phyloP scores from a whole-genome alignment of 2,797 vertebrate genomes.

The Champsocephalus gunnari region DNA sequence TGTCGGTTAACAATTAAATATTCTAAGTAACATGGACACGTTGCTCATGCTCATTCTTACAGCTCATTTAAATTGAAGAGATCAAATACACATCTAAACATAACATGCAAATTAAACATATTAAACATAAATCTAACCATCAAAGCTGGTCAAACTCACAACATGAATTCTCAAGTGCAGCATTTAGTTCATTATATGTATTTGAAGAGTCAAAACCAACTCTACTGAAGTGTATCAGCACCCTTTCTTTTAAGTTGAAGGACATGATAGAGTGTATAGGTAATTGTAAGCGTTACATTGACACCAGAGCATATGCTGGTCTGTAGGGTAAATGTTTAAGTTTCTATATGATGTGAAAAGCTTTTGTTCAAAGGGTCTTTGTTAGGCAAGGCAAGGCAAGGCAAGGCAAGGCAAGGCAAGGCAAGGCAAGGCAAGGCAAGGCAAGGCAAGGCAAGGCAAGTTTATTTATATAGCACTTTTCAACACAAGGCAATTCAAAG shows the following conservation, averaged over 20 bases:
- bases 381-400: too few species aligned
- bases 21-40: background rate
- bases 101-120: background rate
- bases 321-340: too few species aligned
- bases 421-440: too few species aligned
- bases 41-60: slow-evolving; percentile 5
- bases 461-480: too few species aligned
- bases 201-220: background rate
- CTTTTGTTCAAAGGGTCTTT: background rate
- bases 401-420: too few species aligned
- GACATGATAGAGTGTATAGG: background rate
- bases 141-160: background rate
- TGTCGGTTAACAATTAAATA: background rate
- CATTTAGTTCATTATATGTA: background rate
- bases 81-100: background rate
- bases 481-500: too few species aligned
- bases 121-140: background rate
- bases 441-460: too few species aligned
- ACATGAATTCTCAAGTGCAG: background rate
- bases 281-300: background rate
- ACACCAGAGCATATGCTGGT: background rate
- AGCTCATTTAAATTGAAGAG: slow-evolving; percentile 1
- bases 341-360: background rate
- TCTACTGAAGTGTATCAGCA: background rate
- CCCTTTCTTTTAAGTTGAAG: slow-evolving; percentile 4